These are phyloP conservation scores for Hoplostethus atlanticus DNA, from an alignment of 2,797 vertebrate genomes.

Conservation along the genomic window DNA sequence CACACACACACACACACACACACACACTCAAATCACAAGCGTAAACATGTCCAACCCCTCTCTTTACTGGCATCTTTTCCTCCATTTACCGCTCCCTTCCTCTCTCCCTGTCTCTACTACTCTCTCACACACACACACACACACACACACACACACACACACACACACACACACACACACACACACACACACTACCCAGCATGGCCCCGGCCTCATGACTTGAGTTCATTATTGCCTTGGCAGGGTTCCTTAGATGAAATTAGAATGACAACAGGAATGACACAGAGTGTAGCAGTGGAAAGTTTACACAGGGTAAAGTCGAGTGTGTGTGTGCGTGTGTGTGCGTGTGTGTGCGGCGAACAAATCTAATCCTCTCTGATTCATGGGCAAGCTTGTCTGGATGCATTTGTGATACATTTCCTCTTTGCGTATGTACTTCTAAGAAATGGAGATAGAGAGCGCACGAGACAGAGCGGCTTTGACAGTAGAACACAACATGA, in stretches of 20 bases:
- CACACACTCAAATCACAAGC: slow-evolving; percentile 7
- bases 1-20: slow-evolving; percentile 12
- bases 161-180: slow-evolving; percentile 11
- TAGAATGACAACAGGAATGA: slow-evolving; percentile 75
- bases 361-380: slow-evolving; percentile 71
- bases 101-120: too few relatives aligned
- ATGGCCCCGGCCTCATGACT: slow-evolving; percentile 62
- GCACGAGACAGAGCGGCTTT: slow-evolving; percentile 55
- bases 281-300: slow-evolving; percentile 61
- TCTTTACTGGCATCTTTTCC: slow-evolving; percentile 27
- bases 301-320: slow-evolving; percentile 61
- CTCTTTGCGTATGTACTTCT: slow-evolving; percentile 54
- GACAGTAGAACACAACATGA: slow-evolving; percentile 60
- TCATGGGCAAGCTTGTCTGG: slow-evolving; percentile 66
- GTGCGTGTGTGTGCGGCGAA: slow-evolving; percentile 16
- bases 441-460: slow-evolving; percentile 49
- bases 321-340: slow-evolving; percentile 21
- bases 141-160: slow-evolving; percentile 3
- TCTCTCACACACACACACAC: neutral
- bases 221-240: slow-evolving; percentile 75
- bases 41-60: slow-evolving; percentile 28
- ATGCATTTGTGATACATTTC: slow-evolving; percentile 64
- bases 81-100: slow-evolving; percentile 28
- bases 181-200: slow-evolving; percentile 47
- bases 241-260: slow-evolving; percentile 74